Evolutionary conservation across 2,888 invertebrate species (phyloP).

Genomic region (Deroplatys truncata): DNA sequence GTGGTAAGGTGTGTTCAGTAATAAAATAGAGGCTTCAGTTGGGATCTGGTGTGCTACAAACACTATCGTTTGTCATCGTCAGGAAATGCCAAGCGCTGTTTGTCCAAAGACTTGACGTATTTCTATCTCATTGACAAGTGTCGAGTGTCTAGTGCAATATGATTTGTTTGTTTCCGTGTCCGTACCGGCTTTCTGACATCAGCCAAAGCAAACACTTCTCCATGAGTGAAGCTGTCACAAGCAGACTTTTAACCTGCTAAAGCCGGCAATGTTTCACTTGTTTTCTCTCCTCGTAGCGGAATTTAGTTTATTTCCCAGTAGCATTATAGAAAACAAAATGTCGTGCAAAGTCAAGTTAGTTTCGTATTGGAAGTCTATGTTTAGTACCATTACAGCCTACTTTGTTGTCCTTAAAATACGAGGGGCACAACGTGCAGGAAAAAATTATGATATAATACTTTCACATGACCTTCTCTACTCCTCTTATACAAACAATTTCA

Average conservation of each 20-base stretch:
- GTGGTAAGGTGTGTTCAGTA: background rate
- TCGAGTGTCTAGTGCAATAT: background rate
- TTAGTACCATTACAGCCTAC: too few species aligned
- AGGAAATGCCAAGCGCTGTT: background rate
- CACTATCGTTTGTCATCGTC: background rate
- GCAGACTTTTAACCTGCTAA: background rate
- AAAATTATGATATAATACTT: too few species aligned
- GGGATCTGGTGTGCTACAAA: too few species aligned
- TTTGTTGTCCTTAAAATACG: too few species aligned
- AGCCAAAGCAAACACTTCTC: too few species aligned
- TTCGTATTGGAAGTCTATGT: too few species aligned
- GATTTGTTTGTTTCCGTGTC: background rate
- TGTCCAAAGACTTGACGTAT: background rate
- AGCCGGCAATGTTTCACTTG: background rate
- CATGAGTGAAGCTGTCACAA: background rate
- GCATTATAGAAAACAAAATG: too few species aligned
- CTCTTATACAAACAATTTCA: too few species aligned
- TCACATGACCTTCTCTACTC: too few species aligned
- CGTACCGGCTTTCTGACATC: too few species aligned
- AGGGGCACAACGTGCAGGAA: too few species aligned
- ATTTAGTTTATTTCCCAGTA: background rate
- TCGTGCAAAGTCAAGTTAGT: too few species aligned
- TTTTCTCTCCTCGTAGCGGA: background rate
- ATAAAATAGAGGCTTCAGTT: background rate
- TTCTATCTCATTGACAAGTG: background rate